Conservation (phyloP, 2,113 vertebrate species). For the Periophthalmodon schlosseri region DNA sequence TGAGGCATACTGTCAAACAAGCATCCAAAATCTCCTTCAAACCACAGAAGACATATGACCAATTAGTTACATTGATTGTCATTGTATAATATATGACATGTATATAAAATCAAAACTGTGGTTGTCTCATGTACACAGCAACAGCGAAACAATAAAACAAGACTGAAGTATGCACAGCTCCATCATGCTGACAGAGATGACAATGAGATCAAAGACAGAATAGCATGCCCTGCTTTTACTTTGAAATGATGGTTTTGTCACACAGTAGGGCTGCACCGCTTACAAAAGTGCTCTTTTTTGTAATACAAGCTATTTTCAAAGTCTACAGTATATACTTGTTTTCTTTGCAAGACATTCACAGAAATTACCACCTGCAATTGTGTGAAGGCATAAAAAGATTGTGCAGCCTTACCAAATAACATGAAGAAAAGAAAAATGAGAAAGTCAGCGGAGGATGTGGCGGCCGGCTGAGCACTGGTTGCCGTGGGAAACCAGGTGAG, state of each 20-base stretch:
- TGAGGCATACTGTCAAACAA: constrained; percentile 26
- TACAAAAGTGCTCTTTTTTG: background rate
- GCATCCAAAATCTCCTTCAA: constrained; percentile 27
- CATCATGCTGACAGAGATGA: constrained; percentile 74
- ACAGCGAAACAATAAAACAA: background rate
- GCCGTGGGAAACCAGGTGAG: constrained; percentile 63
- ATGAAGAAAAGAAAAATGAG: constrained; percentile 57
- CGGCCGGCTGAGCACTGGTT: constrained; percentile 68
- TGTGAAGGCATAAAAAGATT: background rate
- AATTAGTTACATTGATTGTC: constrained; percentile 22
- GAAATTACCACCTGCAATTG: background rate
- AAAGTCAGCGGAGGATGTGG: constrained; percentile 66
- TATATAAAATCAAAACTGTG: background rate
- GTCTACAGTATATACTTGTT: background rate
- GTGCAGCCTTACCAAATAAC: constrained; percentile 66
- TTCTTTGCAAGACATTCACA: background rate
- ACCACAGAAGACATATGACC: background rate
- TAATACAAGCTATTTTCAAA: background rate
- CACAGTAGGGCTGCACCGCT: constrained; percentile 62
- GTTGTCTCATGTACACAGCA: background rate
- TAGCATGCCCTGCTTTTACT: constrained; percentile 30
- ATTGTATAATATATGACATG: constrained; percentile 3
- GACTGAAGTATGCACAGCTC: background rate
- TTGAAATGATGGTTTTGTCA: constrained; percentile 51
- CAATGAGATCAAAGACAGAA: constrained; percentile 72